A percentile compares a stretch with the other conserved stretches of the same genome.
phyloP scores from a whole-genome alignment of 2,888 invertebrate species.

The Phoenoteleia sp. region DNA sequence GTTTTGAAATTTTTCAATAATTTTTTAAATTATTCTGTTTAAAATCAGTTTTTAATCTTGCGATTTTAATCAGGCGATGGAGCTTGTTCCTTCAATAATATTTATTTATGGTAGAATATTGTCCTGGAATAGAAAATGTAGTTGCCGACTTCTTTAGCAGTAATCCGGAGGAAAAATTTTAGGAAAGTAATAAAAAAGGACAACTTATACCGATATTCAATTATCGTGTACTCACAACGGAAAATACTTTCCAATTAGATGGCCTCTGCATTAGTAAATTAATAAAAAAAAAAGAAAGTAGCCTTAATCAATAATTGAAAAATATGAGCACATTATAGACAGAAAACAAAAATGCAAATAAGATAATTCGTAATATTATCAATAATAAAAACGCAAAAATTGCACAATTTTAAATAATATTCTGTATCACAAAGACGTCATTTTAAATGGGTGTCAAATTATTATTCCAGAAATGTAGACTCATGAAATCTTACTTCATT shows the following conservation, averaged over 20 bases:
- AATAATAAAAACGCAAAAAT: neutral
- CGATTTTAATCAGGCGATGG: conserved; percentile 5
- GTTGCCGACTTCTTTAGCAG: neutral
- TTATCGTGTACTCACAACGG: neutral
- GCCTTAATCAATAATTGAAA: neutral
- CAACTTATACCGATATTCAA: neutral
- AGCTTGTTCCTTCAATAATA: conserved; percentile 3
- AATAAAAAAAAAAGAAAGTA: neutral
- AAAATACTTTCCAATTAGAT: too few species aligned
- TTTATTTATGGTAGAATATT: neutral
- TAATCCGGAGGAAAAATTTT: neutral
- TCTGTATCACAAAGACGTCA: neutral
- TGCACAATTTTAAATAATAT: neutral
- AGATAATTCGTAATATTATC: neutral
- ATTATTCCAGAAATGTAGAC: neutral
- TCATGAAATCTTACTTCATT: neutral
- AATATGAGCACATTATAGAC: neutral
- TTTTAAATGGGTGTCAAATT: neutral
- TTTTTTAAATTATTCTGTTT: too few species aligned
- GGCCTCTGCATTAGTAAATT: too few species aligned
- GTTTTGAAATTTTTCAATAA: too few species aligned
- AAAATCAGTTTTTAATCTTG: neutral
- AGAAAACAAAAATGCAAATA: neutral
- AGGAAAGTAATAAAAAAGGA: neutral
- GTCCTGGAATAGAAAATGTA: neutral